These are phyloP conservation scores for Paguma larvata DNA, from an alignment of 2,797 vertebrate species.

Conservation along the genomic window DNA sequence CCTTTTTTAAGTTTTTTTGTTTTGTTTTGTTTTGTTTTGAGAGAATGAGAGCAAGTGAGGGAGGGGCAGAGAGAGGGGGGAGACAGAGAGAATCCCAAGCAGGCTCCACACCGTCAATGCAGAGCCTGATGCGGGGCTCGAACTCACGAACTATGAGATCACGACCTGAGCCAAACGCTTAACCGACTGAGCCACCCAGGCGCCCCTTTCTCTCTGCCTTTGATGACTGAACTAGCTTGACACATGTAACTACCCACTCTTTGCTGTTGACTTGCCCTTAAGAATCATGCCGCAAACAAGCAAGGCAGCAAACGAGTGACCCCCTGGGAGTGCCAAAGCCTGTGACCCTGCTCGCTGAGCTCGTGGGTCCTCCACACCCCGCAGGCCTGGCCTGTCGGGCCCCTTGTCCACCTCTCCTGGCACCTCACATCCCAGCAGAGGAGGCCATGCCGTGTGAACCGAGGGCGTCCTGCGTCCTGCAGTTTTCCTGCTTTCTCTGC, in stretches of 20 bases:
- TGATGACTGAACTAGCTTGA: neutral
- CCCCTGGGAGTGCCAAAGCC: neutral
- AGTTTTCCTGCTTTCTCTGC: neutral
- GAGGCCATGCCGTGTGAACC: rapidly evolving
- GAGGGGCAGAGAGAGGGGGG: no score
- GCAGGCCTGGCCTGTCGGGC: rapidly evolving
- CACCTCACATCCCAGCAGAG: neutral
- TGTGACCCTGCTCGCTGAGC: neutral
- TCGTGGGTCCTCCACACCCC: neutral
- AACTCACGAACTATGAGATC: no score
- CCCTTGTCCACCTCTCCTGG: no score
- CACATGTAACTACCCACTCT: neutral
- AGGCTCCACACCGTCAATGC: no score
- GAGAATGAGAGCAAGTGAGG: no score
- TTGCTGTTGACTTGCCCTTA: neutral
- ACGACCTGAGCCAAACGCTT: no score
- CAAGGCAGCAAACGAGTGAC: neutral
- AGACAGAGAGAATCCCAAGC: no score
- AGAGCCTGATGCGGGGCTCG: no score
- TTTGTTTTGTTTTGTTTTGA: no score
- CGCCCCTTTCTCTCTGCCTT: neutral
- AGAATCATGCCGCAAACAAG: neutral
- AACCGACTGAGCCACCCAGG: no score
- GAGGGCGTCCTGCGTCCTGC: rapidly evolving
- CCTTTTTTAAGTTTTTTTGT: no score